Base-by-base conservation (phyloP, 2,888 invertebrate species). In the Clunio marinus region DNA sequence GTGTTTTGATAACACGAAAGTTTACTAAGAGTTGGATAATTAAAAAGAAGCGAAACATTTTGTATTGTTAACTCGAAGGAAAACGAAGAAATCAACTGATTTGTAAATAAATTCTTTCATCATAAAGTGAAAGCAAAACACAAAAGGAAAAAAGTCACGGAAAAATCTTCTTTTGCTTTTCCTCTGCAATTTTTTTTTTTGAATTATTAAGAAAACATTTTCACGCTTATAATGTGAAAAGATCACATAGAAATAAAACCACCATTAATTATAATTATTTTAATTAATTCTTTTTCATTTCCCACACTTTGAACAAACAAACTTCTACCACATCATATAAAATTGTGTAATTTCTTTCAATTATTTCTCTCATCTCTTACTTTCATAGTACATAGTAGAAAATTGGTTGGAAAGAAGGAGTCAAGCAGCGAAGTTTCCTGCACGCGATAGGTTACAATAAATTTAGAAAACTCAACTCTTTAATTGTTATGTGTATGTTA, bases 181-280 rank as follows among this genome's bases (percentile, higher is more conserved):
- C 13, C 25, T 57, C 57, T 57, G 57, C 28, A 57, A 57, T 25
- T 8, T 57, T 57, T 13, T 25, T 5, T 17, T n/a, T n/a, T n/a
- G n/a, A n/a, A n/a, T n/a, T n/a, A n/a, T n/a, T 17, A 51, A 32
- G 24, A 25, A 57, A 57, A 22, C 15, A 24, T 37, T 60, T n/a
- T 37, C 37, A 57, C 27, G n/a, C 2, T 27, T 27, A 5, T n/a
- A 13, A 45, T 15, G 45, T n/a, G n/a, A n/a, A n/a, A n/a, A n/a
- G n/a, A n/a, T n/a, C n/a, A 45, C 13, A 45, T 7, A 7, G 45
- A 57, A 57, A 35, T 60, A 17, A 60, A 60, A 37, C 37, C 37
- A 35, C 37, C 60, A 60, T 60, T 60, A 60, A 60, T 60, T 60
- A 60, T 60, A 60, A 60, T 60, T 60, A 60, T 60, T 60, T 60